Evolutionary conservation across 2,888 invertebrate species (phyloP), one percentile per base, ranked within the genome.

Genomic region (Amphiduros pacificus): DNA sequence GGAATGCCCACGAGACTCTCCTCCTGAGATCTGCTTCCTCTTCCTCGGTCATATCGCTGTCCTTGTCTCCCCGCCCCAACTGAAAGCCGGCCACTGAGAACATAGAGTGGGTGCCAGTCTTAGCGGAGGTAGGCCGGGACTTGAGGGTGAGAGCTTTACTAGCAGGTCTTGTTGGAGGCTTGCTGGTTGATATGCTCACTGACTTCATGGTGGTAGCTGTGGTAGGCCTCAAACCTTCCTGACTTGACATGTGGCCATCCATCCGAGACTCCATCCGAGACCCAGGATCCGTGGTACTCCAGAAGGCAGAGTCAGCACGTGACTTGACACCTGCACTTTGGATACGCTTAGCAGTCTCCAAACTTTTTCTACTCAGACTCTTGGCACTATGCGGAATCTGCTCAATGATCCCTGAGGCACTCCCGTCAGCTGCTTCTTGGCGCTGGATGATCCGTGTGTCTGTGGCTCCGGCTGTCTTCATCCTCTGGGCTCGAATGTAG

Each of bases 1-100:
- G 78, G 71, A 80, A 81, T 3, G 80, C 79, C 81, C 81, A 81
- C 5, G 80, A 80, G 1, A 77, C 73, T 60, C 71, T 49, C n/a
- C 81, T 66, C 29, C 76, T 64, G 31, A 67, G n/a, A 4, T 61
- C 59, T 1, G 20, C 31, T 1, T 55, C 61, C 22, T 55, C 58
- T 17, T 29, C 29, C n/a, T 44, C 26, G n/a, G 49, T 55, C 40
- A 54, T 61, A 24, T 55, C 60, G 17, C 53, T 57, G 29, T 53
- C 57, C 11, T 22, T n/a, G 40, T 41, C 57, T 17, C 31, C 54
- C 4, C 31, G 26, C 14, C 52, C 60, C 20, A 60, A 6, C 40
- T 55, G 57, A 44, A 62, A 40, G n/a, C 36, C 63, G 11, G n/a
- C 61, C 29, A 52, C 60, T 3, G 53, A 48, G 32, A 48, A 22